Conservation (phyloP, 2,113 vertebrate genomes). For the Cricetomys ansorgei region DNA sequence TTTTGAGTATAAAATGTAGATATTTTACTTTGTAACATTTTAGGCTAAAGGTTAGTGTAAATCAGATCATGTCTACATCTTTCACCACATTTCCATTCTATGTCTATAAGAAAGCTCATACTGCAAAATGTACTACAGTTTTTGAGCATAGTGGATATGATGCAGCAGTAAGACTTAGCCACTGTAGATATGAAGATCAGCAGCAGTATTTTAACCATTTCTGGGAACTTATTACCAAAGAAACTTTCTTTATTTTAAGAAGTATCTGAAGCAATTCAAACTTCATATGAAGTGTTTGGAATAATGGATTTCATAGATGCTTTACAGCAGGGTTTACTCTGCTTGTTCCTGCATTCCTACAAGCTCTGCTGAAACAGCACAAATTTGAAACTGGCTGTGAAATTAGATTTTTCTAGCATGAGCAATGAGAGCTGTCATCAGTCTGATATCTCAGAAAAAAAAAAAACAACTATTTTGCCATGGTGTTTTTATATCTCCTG, state of each 20-base stretch:
- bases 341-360: not conserved
- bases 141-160: not conserved
- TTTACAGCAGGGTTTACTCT: not conserved
- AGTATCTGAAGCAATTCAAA: not conserved
- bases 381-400: slow-evolving; percentile 35
- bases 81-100: not conserved
- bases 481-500: slow-evolving; percentile 32
- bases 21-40: not conserved
- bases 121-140: not conserved
- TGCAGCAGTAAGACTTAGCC: not conserved
- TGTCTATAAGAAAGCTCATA: not conserved
- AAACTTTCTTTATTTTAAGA: slow-evolving; percentile 27
- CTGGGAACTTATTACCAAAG: not conserved
- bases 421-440: slow-evolving; percentile 39
- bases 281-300: not conserved
- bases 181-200: not conserved
- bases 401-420: slow-evolving; percentile 61
- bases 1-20: not conserved
- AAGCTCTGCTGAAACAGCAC: slow-evolving; percentile 51
- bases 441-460: slow-evolving; percentile 13
- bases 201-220: not conserved
- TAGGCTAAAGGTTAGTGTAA: not conserved
- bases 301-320: not conserved
- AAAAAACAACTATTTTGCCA: not conserved
- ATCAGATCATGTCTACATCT: not conserved